A percentile compares a stretch with the other conserved stretches of the same genome.
Conservation (phyloP, 2,797 vertebrate species). For the Hybognathus amarus region DNA sequence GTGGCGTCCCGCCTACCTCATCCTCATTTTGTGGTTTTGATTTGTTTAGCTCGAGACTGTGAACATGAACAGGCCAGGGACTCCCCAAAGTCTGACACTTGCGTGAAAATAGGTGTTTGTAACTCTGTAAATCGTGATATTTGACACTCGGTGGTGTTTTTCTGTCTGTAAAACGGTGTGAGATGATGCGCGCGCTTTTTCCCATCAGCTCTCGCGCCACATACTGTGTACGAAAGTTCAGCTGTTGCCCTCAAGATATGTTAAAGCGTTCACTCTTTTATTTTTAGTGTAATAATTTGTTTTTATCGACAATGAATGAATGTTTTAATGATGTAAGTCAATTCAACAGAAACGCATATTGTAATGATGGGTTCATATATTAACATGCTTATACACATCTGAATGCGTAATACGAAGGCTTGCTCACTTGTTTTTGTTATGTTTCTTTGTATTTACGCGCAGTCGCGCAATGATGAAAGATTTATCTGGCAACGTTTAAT, state of each 20-base stretch:
- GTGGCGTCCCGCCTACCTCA: slow-evolving; percentile 61
- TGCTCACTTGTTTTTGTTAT: too few species aligned
- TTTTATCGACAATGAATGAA: too few species aligned
- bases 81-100: neutral
- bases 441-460: too few species aligned
- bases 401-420: too few species aligned
- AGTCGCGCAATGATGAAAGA: neutral
- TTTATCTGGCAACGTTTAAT: neutral
- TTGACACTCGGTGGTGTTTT: neutral
- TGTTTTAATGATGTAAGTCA: neutral
- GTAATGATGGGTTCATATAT: neutral
- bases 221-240: slow-evolving; percentile 24
- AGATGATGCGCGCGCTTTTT: slow-evolving; percentile 46
- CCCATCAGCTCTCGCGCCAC: neutral
- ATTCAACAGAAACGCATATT: neutral
- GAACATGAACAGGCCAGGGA: neutral
- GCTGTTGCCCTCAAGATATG: neutral
- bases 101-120: neutral
- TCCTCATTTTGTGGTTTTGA: slow-evolving; percentile 36
- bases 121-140: neutral
- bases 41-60: slow-evolving; percentile 20
- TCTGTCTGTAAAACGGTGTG: neutral
- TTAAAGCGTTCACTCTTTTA: neutral
- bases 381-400: too few species aligned
- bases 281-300: neutral